A percentile compares a stretch with the other conserved stretches of the same genome.
These are phyloP conservation scores for Gadopsis marmoratus DNA, from an alignment of 2,797 vertebrate genomes.

Conservation along the genomic window DNA sequence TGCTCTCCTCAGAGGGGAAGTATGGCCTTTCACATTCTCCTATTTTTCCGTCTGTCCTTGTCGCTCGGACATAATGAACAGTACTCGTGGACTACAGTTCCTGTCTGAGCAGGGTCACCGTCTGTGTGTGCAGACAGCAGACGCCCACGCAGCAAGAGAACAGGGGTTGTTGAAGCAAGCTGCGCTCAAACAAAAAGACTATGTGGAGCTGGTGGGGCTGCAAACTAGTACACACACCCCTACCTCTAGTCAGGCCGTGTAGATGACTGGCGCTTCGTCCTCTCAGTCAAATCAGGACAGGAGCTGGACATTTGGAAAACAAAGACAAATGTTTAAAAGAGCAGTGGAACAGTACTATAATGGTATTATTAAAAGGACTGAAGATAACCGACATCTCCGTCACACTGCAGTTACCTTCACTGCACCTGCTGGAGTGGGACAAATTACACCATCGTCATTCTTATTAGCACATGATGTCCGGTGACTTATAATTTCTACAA, in stretches of 20 bases:
- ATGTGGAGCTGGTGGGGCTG: background rate
- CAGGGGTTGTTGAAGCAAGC: constrained; percentile 24
- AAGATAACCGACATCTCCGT: too few relatives aligned
- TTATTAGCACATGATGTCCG: too few relatives aligned
- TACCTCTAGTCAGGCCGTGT: constrained; percentile 53
- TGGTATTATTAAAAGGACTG: too few relatives aligned
- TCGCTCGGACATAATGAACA: constrained; percentile 21
- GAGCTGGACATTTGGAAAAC: constrained; percentile 47
- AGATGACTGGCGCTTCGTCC: constrained; percentile 44
- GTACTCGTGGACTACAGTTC: constrained; percentile 15
- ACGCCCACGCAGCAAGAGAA: constrained; percentile 37
- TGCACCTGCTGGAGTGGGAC: too few relatives aligned
- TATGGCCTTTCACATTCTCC: constrained; percentile 19
- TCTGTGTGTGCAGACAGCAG: constrained; percentile 8
- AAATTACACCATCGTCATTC: too few relatives aligned
- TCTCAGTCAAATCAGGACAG: constrained; percentile 51
- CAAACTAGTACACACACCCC: constrained; percentile 15
- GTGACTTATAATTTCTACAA: too few relatives aligned
- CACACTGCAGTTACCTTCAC: too few relatives aligned
- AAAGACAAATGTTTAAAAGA: constrained; percentile 28
- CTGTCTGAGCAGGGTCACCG: background rate
- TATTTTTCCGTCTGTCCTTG: constrained; percentile 43
- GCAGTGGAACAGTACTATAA: background rate
- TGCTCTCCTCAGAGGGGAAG: constrained; percentile 36
- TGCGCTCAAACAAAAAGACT: background rate